These are phyloP conservation scores for Zaprionus gabonicus DNA, from an alignment of 1,140 invertebrate species.

Conservation along the genomic window DNA sequence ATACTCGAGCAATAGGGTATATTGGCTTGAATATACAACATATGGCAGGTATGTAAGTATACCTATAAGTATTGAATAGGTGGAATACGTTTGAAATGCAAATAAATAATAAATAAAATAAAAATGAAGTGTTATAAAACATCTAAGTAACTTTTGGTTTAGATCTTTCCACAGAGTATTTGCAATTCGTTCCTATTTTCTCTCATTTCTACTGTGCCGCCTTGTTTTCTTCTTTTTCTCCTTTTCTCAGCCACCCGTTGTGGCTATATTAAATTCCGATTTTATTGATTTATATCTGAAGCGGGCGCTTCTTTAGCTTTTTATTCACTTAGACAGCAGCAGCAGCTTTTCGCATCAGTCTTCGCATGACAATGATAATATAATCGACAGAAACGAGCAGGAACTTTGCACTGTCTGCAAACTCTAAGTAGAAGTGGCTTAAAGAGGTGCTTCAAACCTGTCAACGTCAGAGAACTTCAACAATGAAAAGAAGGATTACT, in stretches of 20 bases:
- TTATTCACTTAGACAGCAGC: conserved; percentile 42
- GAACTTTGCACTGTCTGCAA: conserved; percentile 5
- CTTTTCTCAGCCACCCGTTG: conserved; percentile 32
- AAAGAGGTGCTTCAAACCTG: neutral
- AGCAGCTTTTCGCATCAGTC: conserved; percentile 39
- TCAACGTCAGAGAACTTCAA: neutral
- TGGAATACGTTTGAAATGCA: neutral
- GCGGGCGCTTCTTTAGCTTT: conserved; percentile 35
- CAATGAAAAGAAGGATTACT: neutral
- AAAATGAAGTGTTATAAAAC: no score
- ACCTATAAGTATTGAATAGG: no score
- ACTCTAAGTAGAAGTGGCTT: neutral
- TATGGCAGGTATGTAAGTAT: no score
- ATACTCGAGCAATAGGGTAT: neutral
- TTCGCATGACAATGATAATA: conserved; percentile 48
- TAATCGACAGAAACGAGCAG: conserved; percentile 31
- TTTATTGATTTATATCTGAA: conserved; percentile 66
- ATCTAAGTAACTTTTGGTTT: no score
- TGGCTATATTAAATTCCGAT: conserved; percentile 75
- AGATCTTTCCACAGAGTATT: neutral
- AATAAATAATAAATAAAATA: no score
- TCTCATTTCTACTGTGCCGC: neutral
- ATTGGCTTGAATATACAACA: neutral
- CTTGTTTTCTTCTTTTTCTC: neutral
- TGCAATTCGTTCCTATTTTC: neutral